Evolutionary conservation across 1,140 invertebrate species (phyloP).

Genomic region (Parasteatoda tepidariorum): DNA sequence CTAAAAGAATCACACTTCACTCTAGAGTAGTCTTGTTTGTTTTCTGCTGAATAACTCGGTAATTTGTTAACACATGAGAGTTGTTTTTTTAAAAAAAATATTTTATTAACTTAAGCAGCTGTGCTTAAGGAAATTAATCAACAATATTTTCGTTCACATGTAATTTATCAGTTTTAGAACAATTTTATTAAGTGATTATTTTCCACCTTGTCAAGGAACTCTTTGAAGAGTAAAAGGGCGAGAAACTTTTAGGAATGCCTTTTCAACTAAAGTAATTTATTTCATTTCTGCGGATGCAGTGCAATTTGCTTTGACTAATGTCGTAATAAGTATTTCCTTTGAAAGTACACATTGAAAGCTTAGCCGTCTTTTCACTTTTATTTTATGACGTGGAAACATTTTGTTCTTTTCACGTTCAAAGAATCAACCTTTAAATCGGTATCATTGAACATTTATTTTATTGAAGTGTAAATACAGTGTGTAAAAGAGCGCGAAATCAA

Average conservation of each 20-base stretch:
- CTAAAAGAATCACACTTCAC: background rate
- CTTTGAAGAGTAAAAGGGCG: no score
- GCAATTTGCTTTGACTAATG: background rate
- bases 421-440: no score
- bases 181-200: background rate
- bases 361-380: background rate
- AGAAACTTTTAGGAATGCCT: background rate
- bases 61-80: no score
- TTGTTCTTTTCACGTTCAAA: background rate
- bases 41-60: background rate
- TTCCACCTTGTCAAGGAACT: background rate
- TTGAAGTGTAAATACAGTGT: no score
- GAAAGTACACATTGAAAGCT: no score
- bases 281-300: background rate
- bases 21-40: background rate
- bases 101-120: background rate
- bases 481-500: no score
- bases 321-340: background rate
- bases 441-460: no score
- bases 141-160: background rate
- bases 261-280: background rate
- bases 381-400: background rate
- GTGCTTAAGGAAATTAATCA: background rate
- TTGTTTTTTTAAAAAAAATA: background rate
- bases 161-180: background rate